phyloP scores from a whole-genome alignment of 2,888 invertebrate genomes.

The Vesta saturnalis region DNA sequence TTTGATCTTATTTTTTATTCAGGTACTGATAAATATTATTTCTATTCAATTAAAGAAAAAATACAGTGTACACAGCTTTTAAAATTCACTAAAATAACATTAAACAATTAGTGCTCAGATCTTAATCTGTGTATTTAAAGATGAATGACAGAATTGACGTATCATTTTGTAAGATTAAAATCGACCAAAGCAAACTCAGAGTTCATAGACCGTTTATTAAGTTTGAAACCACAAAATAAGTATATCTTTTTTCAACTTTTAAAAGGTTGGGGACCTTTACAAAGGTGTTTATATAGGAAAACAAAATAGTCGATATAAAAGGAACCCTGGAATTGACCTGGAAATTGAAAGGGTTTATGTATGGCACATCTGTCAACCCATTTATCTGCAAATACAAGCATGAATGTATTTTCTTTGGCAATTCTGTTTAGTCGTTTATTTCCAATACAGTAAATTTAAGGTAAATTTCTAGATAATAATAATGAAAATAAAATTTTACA shows the following conservation, averaged over 20 bases:
- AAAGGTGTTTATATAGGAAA: slow-evolving; percentile 39
- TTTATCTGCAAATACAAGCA: slow-evolving; percentile 16
- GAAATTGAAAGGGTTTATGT: slow-evolving; percentile 34
- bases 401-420: slow-evolving; percentile 5
- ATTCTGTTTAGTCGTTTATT: neutral
- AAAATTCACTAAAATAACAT: slow-evolving; percentile 7
- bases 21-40: too few species aligned
- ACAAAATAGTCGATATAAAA: slow-evolving; percentile 33
- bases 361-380: slow-evolving; percentile 27
- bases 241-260: slow-evolving; percentile 27
- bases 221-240: slow-evolving; percentile 24
- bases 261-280: slow-evolving; percentile 18
- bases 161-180: neutral
- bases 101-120: neutral
- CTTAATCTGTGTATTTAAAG: slow-evolving; percentile 6
- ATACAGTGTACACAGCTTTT: neutral
- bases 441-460: neutral
- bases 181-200: slow-evolving; percentile 25
- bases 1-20: too few species aligned
- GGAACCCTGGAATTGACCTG: slow-evolving; percentile 32
- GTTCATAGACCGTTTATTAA: slow-evolving; percentile 24
- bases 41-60: too few species aligned
- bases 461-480: too few species aligned
- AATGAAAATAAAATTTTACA: too few species aligned
- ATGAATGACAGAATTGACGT: neutral